phyloP scores from a whole-genome alignment of 2,113 vertebrate genomes.

The Centropristis striata region DNA sequence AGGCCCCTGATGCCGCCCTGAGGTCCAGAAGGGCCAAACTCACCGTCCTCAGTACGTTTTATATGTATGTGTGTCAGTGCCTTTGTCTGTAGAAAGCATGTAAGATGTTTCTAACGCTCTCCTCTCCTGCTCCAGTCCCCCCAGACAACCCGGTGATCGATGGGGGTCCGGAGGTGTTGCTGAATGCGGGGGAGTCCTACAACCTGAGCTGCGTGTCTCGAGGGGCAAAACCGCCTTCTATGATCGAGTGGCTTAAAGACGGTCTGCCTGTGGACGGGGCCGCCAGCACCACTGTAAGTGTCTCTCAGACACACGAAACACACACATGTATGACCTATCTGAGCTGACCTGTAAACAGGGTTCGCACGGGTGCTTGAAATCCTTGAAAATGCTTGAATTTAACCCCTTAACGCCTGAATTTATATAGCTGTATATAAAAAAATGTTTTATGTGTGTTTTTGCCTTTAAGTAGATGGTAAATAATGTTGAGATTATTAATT shows the following conservation, averaged over 20 bases:
- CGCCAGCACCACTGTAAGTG: constrained; percentile 87
- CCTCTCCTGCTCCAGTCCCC: constrained; percentile 79
- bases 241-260: constrained; percentile 92
- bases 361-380: too few relatives aligned
- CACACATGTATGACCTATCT: background rate
- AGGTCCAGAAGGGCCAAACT: constrained; percentile 93
- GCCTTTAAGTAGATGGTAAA: too few relatives aligned
- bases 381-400: too few relatives aligned
- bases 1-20: constrained; percentile 95
- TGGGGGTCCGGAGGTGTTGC: constrained; percentile 90
- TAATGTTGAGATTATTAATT: too few relatives aligned
- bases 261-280: constrained; percentile 90
- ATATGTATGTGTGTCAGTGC: background rate
- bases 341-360: too few relatives aligned
- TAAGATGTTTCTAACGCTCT: constrained; percentile 8
- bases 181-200: constrained; percentile 90
- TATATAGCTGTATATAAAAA: too few relatives aligned
- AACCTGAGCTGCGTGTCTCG: constrained; percentile 94
- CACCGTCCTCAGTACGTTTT: constrained; percentile 90
- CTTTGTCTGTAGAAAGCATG: too few relatives aligned
- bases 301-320: background rate
- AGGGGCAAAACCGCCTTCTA: constrained; percentile 92
- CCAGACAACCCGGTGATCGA: constrained; percentile 94
- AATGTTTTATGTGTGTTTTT: too few relatives aligned
- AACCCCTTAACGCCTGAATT: too few relatives aligned